A percentile compares a stretch with the other conserved stretches of the same genome.
Evolutionary conservation across 2,797 vertebrate genomes (phyloP).

Genomic region (Psittacula echo): DNA sequence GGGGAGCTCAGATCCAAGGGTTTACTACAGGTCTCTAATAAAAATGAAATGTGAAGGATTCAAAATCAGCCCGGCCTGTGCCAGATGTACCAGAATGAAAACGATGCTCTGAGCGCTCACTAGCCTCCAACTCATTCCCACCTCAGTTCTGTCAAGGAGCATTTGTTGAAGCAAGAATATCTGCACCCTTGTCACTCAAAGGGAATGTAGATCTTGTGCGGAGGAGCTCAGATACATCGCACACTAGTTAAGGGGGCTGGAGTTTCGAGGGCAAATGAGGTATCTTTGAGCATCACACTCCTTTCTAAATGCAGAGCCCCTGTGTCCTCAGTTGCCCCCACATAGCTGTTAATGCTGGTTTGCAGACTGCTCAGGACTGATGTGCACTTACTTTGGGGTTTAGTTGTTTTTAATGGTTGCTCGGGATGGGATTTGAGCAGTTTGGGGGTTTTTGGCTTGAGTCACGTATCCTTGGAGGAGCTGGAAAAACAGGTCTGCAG

Average conservation of each 20-base stretch:
- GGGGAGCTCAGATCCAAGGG: background rate
- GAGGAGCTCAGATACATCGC: conserved; percentile 50
- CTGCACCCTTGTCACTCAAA: conserved; percentile 42
- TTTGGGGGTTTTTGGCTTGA: conserved; percentile 28
- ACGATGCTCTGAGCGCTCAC: background rate
- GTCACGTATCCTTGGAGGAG: conserved; percentile 41
- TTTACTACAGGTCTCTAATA: conserved; percentile 6
- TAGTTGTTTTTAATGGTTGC: background rate
- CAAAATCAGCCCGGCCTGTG: background rate
- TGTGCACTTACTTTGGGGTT: conserved; percentile 7
- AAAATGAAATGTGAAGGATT: conserved; percentile 12
- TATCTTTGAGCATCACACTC: conserved; percentile 12
- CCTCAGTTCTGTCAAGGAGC: conserved; percentile 34
- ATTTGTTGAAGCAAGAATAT: conserved; percentile 46
- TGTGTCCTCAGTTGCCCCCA: conserved; percentile 31
- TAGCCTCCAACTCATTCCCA: conserved; percentile 41
- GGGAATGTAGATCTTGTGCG: conserved; percentile 28
- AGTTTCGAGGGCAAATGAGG: conserved; percentile 50
- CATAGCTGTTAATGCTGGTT: background rate
- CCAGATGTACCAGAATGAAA: conserved; percentile 22
- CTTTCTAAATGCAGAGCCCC: background rate
- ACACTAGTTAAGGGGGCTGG: conserved; percentile 17
- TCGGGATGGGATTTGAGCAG: conserved; percentile 10
- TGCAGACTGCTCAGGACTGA: background rate
- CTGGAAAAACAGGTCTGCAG: conserved; percentile 68